Evolutionary conservation across 2,888 invertebrate genomes (phyloP).

Genomic region (Chrysolina haemoptera): DNA sequence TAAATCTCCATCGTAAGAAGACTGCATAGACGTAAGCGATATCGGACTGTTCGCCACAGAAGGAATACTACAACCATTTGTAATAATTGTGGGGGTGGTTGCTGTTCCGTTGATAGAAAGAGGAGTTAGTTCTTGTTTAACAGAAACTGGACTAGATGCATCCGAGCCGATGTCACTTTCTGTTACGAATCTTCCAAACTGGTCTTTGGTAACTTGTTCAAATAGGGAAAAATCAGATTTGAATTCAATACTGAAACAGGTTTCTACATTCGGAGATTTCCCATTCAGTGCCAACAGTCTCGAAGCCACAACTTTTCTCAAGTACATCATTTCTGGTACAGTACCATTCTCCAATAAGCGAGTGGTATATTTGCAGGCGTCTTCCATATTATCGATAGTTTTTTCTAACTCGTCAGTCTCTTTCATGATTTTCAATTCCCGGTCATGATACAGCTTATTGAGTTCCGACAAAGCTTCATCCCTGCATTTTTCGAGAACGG

Average conservation of each 20-base stretch:
- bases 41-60: conserved; percentile 80
- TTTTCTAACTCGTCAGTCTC: conserved; percentile 85
- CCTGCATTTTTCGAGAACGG: conserved; percentile 84
- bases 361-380: conserved; percentile 88
- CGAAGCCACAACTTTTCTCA: conserved; percentile 84
- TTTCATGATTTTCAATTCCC: conserved; percentile 93
- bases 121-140: conserved; percentile 67
- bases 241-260: conserved; percentile 86
- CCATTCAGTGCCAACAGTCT: conserved; percentile 86
- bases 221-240: conserved; percentile 86
- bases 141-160: conserved; percentile 70
- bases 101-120: conserved; percentile 55
- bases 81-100: conserved; percentile 50
- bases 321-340: conserved; percentile 86
- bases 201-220: conserved; percentile 77
- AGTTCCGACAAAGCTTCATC: conserved; percentile 84
- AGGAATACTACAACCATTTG: conserved; percentile 62
- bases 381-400: conserved; percentile 87
- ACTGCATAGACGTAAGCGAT: conserved; percentile 79
- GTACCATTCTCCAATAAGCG: conserved; percentile 88
- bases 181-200: conserved; percentile 83
- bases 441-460: conserved; percentile 84
- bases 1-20: conserved; percentile 85
- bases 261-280: conserved; percentile 86
- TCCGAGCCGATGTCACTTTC: conserved; percentile 69